Evolutionary conservation across 1,140 invertebrate genomes (phyloP).

Genomic region (Cepaea nemoralis): DNA sequence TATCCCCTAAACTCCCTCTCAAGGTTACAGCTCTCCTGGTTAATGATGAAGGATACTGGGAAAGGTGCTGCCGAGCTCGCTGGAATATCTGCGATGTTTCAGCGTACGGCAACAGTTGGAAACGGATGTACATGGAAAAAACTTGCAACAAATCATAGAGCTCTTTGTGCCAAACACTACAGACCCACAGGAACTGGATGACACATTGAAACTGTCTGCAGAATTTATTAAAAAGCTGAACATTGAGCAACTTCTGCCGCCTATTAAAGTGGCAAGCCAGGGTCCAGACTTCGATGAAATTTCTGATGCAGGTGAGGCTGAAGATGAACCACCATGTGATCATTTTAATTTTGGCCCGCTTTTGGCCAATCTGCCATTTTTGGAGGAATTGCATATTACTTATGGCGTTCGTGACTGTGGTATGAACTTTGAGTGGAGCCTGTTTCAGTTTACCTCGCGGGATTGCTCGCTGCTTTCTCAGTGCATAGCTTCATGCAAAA

Average conservation of each 20-base stretch:
- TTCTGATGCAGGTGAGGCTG: conserved; percentile 68
- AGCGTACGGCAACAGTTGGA: conserved; percentile 68
- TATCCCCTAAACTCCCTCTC: conserved; percentile 69
- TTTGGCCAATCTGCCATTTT: conserved; percentile 61
- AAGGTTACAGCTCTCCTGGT: conserved; percentile 70
- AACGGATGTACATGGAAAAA: conserved; percentile 72
- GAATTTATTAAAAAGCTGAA: conserved; percentile 69
- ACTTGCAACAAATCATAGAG: conserved; percentile 71
- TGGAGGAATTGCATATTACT: conserved; percentile 69
- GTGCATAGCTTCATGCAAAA: conserved; percentile 66
- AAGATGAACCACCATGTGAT: conserved; percentile 70
- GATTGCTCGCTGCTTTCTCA: conserved; percentile 71
- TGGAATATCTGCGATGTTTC: conserved; percentile 71
- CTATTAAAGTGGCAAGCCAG: conserved; percentile 67
- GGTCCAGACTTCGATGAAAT: conserved; percentile 68
- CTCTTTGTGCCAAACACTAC: conserved; percentile 71
- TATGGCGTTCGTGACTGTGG: conserved; percentile 72
- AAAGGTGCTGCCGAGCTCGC: conserved; percentile 69
- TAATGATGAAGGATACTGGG: conserved; percentile 71
- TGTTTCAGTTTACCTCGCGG: conserved; percentile 72
- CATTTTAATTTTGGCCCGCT: conserved; percentile 71
- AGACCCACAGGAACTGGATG: conserved; percentile 65
- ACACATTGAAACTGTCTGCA: conserved; percentile 64
- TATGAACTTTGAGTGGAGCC: conserved; percentile 73
- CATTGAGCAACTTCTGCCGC: conserved; percentile 71